Conservation (phyloP, 2,113 vertebrate genomes). For the Oreochromis aureus region DNA sequence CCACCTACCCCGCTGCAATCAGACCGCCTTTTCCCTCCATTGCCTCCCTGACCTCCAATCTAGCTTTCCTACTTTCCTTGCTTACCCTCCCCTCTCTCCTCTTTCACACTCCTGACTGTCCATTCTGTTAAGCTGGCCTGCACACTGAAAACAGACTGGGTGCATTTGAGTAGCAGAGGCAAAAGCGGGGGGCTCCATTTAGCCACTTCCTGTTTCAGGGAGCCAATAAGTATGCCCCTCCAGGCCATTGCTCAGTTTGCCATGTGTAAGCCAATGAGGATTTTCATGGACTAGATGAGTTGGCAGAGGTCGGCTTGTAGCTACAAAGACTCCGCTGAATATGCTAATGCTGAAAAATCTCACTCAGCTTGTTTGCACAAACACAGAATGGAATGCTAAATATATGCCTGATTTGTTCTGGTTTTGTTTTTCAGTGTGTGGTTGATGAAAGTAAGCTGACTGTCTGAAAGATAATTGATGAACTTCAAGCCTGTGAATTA, state of each 20-base stretch:
- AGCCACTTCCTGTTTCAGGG: slow-evolving; percentile 56
- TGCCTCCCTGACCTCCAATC: slow-evolving; percentile 50
- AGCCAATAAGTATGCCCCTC: slow-evolving; percentile 45
- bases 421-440: slow-evolving; percentile 30
- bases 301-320: slow-evolving; percentile 28
- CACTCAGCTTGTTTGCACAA: slow-evolving; percentile 41
- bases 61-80: slow-evolving; percentile 1
- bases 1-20: slow-evolving; percentile 40
- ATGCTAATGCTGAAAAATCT: slow-evolving; percentile 31
- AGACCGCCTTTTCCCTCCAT: slow-evolving; percentile 17
- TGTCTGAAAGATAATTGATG: slow-evolving; percentile 9
- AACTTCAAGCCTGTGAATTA: slow-evolving; percentile 3
- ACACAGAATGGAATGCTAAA: slow-evolving; percentile 35
- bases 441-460: not conserved
- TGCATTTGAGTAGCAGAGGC: slow-evolving; percentile 53
- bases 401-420: slow-evolving; percentile 44
- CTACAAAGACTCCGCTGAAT: slow-evolving; percentile 32
- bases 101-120: slow-evolving; percentile 20
- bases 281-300: not conserved
- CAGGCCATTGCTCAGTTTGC: slow-evolving; percentile 43
- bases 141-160: slow-evolving; percentile 39
- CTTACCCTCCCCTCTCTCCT: not conserved
- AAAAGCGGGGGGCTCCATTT: slow-evolving; percentile 40
- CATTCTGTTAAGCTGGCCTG: slow-evolving; percentile 21
- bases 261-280: slow-evolving; percentile 32